Percentiles rank a stretch among this genome's conserved stretches.
These are phyloP conservation scores for Drosophila barbarae DNA, from an alignment of 2,888 invertebrate genomes.

Conservation along the genomic window DNA sequence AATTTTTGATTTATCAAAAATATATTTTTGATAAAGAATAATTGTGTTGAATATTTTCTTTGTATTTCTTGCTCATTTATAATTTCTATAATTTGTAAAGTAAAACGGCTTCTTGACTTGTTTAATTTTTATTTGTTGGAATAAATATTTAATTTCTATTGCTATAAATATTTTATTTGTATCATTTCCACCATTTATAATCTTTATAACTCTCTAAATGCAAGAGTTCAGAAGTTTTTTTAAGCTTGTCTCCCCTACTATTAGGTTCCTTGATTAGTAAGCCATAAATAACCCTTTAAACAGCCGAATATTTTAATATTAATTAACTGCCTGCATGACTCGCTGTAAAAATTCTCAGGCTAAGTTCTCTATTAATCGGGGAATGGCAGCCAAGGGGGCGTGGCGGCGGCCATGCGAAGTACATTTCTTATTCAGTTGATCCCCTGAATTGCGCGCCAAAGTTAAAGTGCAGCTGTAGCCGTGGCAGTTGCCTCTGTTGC, in stretches of 20 bases:
- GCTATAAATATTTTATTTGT: neutral
- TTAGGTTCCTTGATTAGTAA: neutral
- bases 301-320: constrained; percentile 10
- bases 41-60: neutral
- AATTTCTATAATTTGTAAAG: neutral
- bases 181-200: neutral
- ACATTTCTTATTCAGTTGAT: constrained; percentile 28
- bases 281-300: constrained; percentile 16
- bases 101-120: neutral
- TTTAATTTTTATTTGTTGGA: neutral
- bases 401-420: constrained; percentile 52
- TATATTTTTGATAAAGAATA: too few relatives aligned
- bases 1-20: too few relatives aligned
- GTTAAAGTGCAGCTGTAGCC: constrained; percentile 41
- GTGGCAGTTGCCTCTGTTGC: constrained; percentile 25
- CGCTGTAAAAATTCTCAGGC: constrained; percentile 1
- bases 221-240: too few relatives aligned
- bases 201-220: neutral
- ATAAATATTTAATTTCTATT: neutral
- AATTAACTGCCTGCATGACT: constrained; percentile 8
- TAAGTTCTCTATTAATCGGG: constrained; percentile 21
- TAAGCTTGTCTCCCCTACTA: too few relatives aligned
- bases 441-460: constrained; percentile 32
- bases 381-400: constrained; percentile 39
- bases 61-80: neutral